These are phyloP conservation scores for Dipodomys merriami DNA, from an alignment of 2,113 vertebrate genomes.

Conservation along the genomic window DNA sequence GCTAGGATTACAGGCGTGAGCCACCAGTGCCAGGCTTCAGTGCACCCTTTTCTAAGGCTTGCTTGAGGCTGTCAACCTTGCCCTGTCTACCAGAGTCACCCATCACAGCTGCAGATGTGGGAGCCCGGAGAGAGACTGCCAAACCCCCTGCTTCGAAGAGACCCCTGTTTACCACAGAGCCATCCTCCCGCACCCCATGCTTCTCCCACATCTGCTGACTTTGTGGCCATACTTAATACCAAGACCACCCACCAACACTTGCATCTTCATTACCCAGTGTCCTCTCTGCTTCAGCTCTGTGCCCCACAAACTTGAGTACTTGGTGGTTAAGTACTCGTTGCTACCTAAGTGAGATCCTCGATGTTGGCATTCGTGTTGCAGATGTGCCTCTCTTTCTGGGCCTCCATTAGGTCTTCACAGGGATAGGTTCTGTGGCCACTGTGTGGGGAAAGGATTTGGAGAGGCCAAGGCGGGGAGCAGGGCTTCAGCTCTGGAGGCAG, in stretches of 20 bases:
- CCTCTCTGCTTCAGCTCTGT: background rate
- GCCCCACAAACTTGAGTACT: background rate
- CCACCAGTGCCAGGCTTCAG: no score
- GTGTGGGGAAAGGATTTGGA: background rate
- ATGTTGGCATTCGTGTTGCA: background rate
- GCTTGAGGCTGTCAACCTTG: background rate
- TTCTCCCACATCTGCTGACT: background rate
- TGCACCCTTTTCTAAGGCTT: background rate
- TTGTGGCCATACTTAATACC: background rate
- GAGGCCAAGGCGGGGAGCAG: background rate
- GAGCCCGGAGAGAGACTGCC: rapidly evolving
- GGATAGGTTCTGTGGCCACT: background rate
- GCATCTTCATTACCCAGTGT: background rate
- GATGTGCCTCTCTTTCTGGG: background rate
- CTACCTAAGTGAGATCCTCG: background rate
- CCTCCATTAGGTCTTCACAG: background rate
- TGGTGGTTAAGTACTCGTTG: background rate
- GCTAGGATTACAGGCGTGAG: no score
- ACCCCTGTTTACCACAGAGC: background rate
- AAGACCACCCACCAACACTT: background rate
- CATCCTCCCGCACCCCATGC: background rate
- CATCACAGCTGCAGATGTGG: background rate
- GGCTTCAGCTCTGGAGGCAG: background rate
- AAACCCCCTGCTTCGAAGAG: background rate
- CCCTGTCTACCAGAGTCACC: rapidly evolving